Percentiles rank a stretch among this genome's conserved stretches.
These are phyloP conservation scores for Troides oblongomaculatus DNA, from an alignment of 2,888 invertebrate species.

Conservation along the genomic window DNA sequence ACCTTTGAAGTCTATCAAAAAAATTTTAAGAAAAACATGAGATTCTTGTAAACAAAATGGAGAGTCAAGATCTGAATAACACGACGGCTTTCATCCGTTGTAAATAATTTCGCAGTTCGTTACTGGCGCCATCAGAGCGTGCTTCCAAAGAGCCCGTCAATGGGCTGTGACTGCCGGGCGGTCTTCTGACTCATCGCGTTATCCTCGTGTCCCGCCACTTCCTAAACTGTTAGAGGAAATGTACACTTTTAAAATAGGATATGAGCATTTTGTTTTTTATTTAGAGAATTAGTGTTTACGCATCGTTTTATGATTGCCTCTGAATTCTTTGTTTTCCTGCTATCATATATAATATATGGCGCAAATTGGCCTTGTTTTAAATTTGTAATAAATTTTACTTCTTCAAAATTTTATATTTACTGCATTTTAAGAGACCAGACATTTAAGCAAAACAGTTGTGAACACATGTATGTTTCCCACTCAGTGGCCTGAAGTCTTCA, in stretches of 20 bases:
- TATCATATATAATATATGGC: no score
- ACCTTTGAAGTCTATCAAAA: slow-evolving; percentile 29
- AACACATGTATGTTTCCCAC: no score
- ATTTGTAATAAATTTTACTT: no score
- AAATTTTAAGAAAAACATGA: slow-evolving; percentile 36
- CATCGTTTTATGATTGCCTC: no score
- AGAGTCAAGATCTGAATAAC: slow-evolving; percentile 35
- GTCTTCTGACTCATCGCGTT: slow-evolving; percentile 13
- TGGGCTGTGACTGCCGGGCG: slow-evolving; percentile 42
- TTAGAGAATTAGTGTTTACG: no score
- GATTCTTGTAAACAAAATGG: slow-evolving; percentile 39
- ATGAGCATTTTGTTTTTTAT: no score
- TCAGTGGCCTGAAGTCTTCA: no score
- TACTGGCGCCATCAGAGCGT: slow-evolving; percentile 45
- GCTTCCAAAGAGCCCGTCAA: slow-evolving; percentile 40
- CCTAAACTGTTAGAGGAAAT: not conserved
- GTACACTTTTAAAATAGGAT: not conserved
- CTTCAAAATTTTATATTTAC: no score
- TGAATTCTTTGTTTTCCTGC: no score
- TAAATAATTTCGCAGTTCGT: slow-evolving; percentile 55
- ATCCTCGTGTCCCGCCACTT: not conserved
- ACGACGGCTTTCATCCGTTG: slow-evolving; percentile 39
- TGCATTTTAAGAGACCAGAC: no score
- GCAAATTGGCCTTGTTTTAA: no score
- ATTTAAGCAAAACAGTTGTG: no score